Base-by-base conservation (phyloP, 2,888 invertebrate species). In the Tachina lurida region DNA sequence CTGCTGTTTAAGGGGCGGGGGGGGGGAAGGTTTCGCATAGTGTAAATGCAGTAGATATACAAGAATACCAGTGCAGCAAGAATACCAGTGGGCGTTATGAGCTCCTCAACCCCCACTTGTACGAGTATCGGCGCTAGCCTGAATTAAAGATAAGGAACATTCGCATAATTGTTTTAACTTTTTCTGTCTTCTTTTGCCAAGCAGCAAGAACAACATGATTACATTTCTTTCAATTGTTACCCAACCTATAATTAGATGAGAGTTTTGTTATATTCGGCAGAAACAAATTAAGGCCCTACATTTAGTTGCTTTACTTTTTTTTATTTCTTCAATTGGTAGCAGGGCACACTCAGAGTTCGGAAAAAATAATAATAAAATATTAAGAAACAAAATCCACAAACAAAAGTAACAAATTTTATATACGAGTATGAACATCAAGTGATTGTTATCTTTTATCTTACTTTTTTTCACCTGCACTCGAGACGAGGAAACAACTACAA, bases 281-380 rank as follows among this genome's bases (percentile, higher is more conserved):
- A 77, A 84, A 77, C 81, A 81, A 81, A 81, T 84, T 80, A 84
- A 77, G 68, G 77, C 39, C 47, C 47, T 63, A 73, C 65, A 79
- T 79, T 79, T 73, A 65, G 79, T 65, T 79, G 79, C 65, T 79
- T n/a, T 56, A 56, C n/a, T 75, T 62, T 49, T 71, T 83, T 41
- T 62, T 67, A 67, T 85, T 85, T 74, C 82, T 85, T 85, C 85
- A 85, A 85, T 85, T 82, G 82, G 58, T 39, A 75, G 67, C 65
- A 80, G 65, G 49, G 49, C 62, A 54, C 43, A 71, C 13, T 13
- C 22, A 71, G 17, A 63, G 39, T 49, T 54, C 84, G 45, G 31
- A 71, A 73, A 19, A 71, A 73, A 54, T 70, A 60, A 86, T 43
- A 70, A 65, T 31, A 81, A 19, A 31, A 74, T 52, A 70, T 43